Percentiles rank a stretch among this genome's conserved stretches.
Conservation (phyloP, 2,888 invertebrate species). For the Drosophila paracracens region DNA sequence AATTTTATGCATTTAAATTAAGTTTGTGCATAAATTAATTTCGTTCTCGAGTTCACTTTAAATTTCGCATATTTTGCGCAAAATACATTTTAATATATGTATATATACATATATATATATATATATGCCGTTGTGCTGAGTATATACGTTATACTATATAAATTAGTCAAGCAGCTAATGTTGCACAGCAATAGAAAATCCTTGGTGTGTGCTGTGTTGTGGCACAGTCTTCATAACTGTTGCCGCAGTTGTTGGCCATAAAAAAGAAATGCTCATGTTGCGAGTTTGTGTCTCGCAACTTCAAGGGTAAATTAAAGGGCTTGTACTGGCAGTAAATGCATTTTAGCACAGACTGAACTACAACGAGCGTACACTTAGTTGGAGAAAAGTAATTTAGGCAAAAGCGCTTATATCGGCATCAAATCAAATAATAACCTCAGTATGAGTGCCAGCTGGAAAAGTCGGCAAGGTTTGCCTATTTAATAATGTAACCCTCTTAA, state of each 20-base stretch:
- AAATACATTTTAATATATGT: neutral
- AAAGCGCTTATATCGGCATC: slow-evolving; percentile 72
- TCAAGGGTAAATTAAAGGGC: slow-evolving; percentile 29
- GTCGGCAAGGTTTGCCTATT: slow-evolving; percentile 1
- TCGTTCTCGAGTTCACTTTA: neutral
- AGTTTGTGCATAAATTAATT: neutral
- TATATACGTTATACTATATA: slow-evolving; percentile 24
- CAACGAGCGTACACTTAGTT: slow-evolving; percentile 9
- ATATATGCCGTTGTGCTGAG: slow-evolving; percentile 12
- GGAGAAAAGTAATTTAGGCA: slow-evolving; percentile 62
- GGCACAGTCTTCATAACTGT: slow-evolving; percentile 5
- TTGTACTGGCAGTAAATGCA: slow-evolving; percentile 1
- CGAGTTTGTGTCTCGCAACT: slow-evolving; percentile 5
- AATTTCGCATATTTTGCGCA: neutral
- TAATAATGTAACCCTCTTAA: slow-evolving; percentile 37
- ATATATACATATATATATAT: too few species aligned
- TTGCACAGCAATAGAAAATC: slow-evolving; percentile 18
- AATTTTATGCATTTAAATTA: neutral
- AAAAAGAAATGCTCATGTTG: slow-evolving; percentile 23
- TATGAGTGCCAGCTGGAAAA: slow-evolving; percentile 1
- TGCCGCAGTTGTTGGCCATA: slow-evolving; percentile 35
- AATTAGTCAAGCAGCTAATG: slow-evolving; percentile 75
- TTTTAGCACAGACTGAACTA: neutral
- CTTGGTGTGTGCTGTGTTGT: neutral
- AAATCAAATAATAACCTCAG: slow-evolving; percentile 59